Conservation (phyloP, 2,113 vertebrate species). For the Etheostoma spectabile region DNA sequence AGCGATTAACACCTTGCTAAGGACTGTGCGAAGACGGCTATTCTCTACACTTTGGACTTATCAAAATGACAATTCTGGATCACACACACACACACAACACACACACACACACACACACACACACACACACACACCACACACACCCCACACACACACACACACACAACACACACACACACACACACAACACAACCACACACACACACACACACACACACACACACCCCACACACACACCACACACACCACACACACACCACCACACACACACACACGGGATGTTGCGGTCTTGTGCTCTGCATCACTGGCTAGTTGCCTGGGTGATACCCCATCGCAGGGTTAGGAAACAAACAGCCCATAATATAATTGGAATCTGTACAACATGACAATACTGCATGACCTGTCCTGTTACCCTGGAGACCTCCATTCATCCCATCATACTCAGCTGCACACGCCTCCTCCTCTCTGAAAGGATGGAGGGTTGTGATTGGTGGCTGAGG, state of each 20-base stretch:
- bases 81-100: not conserved
- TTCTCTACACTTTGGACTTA: constrained; percentile 4
- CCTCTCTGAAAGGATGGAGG: not conserved
- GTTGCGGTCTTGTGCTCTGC: constrained; percentile 13
- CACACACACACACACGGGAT: too few species aligned
- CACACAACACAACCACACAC: constrained; percentile 23
- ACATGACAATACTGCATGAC: constrained; percentile 54
- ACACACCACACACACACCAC: constrained; percentile 17
- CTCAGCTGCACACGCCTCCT: constrained; percentile 1
- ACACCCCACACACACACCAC: too few species aligned
- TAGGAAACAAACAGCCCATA: constrained; percentile 61
- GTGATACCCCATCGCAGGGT: constrained; percentile 52
- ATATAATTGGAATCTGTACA: constrained; percentile 62
- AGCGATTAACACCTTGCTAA: constrained; percentile 24
- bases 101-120: constrained; percentile 15
- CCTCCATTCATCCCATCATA: constrained; percentile 34
- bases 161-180: constrained; percentile 14
- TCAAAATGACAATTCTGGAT: constrained; percentile 11
- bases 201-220: constrained; percentile 5
- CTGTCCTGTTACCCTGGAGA: constrained; percentile 63
- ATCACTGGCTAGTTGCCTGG: constrained; percentile 66
- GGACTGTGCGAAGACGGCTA: not conserved
- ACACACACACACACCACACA: constrained; percentile 18
- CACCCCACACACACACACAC: constrained; percentile 10
- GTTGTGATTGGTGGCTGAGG: constrained; percentile 8